Base-by-base conservation (phyloP, 2,113 vertebrate species). In the Pollachius pollachius region DNA sequence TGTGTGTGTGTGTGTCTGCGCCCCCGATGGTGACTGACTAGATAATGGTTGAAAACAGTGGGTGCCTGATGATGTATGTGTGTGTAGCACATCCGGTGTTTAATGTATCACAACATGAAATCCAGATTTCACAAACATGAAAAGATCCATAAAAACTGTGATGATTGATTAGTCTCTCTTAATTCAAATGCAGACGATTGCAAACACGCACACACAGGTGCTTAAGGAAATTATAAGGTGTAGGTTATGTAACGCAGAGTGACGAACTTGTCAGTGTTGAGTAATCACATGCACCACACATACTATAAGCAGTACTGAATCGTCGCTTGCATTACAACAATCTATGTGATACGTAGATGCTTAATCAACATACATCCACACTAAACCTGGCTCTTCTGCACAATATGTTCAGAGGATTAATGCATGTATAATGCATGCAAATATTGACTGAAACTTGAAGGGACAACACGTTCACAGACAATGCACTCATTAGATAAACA, bases 201-300 rank as follows among this genome's bases (percentile, higher is more conserved):
- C 4, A 0, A 62, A 17, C 61, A 62, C 25, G 27, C 61, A 13
- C 52, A 52, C 61, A 23, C 23, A 17, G 5, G 7, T 71, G 68
- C 81, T 75, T 64, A 18, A 61, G 70, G 71, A 71, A 72, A 67
- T 69, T 67, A 58, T 62, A 34, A 63, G 79, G 72, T 86, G 79
- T 75, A 72, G 77, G 80, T 85, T 81, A 73, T 75, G 59, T 81
- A 85, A 82, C 77, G 34, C 13, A 52, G 68, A 70, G 76, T 81
- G 70, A 78, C 68, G 76, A 30, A 67, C 21, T 15, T 13, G 23
- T 15, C 11, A 80, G 19, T 70, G 75, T 63, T 80, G 75, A 78
- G 64, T 17, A 74, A 76, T 27, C 80, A 60, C 59, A 60, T 17
- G 11, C 59, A 21, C 19, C n/a, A 8, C n/a, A n/a, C n/a, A 9